Evolutionary conservation across 2,888 invertebrate species (phyloP), one percentile per base, ranked within the genome.

Genomic region (Pseudococcus jackbeardsleyi): DNA sequence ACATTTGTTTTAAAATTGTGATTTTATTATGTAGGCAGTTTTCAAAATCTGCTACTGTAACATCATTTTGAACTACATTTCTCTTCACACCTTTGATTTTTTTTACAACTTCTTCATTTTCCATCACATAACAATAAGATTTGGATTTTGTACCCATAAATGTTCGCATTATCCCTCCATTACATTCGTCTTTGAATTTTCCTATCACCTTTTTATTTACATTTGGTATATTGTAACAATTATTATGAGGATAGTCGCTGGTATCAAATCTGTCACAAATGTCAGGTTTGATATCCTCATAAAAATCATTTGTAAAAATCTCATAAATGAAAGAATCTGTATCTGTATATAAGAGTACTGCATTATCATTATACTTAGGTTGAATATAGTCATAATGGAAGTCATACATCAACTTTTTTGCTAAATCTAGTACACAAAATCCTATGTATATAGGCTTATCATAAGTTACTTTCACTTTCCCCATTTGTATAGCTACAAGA

Each of bases 241-340:
- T 46, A 46, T 46, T 5, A 7, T 11, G 1, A 8, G 46, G 46
- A 46, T 46, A 46, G 8, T 46, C 46, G 12, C 46, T 46, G 1
- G 46, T 46, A 46, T 46, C 46, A 46, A 46, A 46, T 46, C 46
- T 1, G 1, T 8, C 5, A 46, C 6, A 1, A 46, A 46, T 39
- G 6, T 79, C 42, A 22, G 1, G 1, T 79, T 79, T 79, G 17
- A 79, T 22, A 79, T 79, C 42, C 9, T 6, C 19, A 22, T 79
- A 79, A 79, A 79, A 39, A 79, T 79, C 79, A 39, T 79, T 26
- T 26, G 79, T 79, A 22, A 22, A 8, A 22, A 79, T 79, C 11
- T 64, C 64, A 64, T 19, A 39, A 79, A 26, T 79, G 9, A 39
- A 6, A 0, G 33, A 79, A 39, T 79, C 19, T 0, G 79, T 79